Conservation (phyloP, 2,113 vertebrate species). For the Suricata suricatta region DNA sequence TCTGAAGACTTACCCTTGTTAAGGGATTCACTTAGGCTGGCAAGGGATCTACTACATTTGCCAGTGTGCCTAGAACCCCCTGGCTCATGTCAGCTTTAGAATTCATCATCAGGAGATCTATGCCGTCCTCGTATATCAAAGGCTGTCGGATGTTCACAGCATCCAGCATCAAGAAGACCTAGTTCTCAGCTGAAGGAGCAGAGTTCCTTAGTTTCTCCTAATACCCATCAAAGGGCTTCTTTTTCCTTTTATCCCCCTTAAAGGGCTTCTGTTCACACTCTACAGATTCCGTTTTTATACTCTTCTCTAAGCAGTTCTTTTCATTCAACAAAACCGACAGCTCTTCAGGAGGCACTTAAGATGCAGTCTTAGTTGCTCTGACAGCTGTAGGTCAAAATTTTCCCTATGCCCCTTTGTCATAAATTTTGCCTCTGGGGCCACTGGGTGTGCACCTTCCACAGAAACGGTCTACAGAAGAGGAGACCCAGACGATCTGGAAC, state of each 20-base stretch:
- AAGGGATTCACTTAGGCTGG: slow-evolving; percentile 92
- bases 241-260: slow-evolving; percentile 23
- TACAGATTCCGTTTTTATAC: slow-evolving; percentile 98
- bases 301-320: slow-evolving; percentile 96
- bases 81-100: slow-evolving; percentile 93
- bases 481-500: slow-evolving; percentile 89
- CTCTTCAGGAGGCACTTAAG: slow-evolving; percentile 96
- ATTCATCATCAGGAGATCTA: slow-evolving; percentile 91
- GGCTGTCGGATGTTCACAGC: slow-evolving; percentile 97
- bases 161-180: slow-evolving; percentile 94
- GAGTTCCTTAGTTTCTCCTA: slow-evolving; percentile 96
- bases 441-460: slow-evolving; percentile 84
- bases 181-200: slow-evolving; percentile 93
- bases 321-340: slow-evolving; percentile 94
- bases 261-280: slow-evolving; percentile 97
- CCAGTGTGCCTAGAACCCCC: slow-evolving; percentile 93
- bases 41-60: slow-evolving; percentile 95
- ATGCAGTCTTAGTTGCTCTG: slow-evolving; percentile 97
- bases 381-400: slow-evolving; percentile 97
- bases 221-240: slow-evolving; percentile 94
- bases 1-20: slow-evolving; percentile 93
- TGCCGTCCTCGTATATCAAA: slow-evolving; percentile 93
- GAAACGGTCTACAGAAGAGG: not conserved
- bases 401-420: slow-evolving; percentile 97
- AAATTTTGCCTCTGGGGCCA: slow-evolving; percentile 95